Conservation (phyloP, 1,140 invertebrate species). For the Papilio xuthus region DNA sequence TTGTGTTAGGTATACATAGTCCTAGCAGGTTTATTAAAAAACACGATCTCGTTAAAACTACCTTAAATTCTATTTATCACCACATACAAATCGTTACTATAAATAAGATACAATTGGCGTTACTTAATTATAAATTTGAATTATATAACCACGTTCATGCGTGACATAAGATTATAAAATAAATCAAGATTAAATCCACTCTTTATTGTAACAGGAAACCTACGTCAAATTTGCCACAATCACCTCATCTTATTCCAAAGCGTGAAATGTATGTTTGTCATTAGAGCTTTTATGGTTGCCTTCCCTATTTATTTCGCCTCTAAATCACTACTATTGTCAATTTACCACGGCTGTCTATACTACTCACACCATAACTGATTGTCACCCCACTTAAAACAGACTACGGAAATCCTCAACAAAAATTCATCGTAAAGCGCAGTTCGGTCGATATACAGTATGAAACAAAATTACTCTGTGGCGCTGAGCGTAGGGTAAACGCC, state of each 20-base stretch:
- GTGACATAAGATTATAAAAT: constrained; percentile 8
- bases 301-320: constrained; percentile 74
- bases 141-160: background rate
- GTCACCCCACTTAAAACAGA: constrained; percentile 50
- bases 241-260: constrained; percentile 54
- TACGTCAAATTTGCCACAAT: constrained; percentile 70
- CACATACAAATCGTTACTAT: background rate
- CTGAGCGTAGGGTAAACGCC: constrained; percentile 59
- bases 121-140: background rate
- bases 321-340: constrained; percentile 75
- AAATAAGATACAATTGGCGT: background rate
- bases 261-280: constrained; percentile 78
- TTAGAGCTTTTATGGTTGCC: constrained; percentile 68
- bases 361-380: constrained; percentile 55
- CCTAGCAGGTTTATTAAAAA: background rate
- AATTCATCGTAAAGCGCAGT: constrained; percentile 41
- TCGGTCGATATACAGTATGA: constrained; percentile 37
- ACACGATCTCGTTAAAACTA: background rate
- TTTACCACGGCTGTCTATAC: constrained; percentile 71
- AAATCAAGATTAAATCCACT: constrained; percentile 29
- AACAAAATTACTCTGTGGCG: constrained; percentile 53
- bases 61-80: background rate
- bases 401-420: constrained; percentile 43
- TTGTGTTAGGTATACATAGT: background rate
- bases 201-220: constrained; percentile 46